Percentiles rank a stretch among this genome's conserved stretches.
phyloP scores from a whole-genome alignment of 2,797 vertebrate genomes.

The Eulemur rubriventer region DNA sequence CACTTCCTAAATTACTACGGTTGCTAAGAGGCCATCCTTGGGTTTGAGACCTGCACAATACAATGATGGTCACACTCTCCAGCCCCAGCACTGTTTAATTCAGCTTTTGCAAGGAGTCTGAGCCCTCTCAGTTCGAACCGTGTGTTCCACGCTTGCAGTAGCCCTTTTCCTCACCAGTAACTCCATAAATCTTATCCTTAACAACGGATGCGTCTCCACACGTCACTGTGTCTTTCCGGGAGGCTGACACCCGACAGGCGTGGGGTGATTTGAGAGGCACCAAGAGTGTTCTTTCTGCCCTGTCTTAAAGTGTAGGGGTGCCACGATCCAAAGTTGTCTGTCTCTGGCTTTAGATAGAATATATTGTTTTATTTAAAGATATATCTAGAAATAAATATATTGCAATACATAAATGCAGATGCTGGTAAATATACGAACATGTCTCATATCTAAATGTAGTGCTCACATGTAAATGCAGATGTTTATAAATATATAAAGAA shows the following conservation, averaged over 20 bases:
- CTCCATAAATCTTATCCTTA: not conserved
- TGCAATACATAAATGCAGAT: no score
- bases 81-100: no score
- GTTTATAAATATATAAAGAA: no score
- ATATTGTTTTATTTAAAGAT: not conserved
- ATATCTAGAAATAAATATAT: no score
- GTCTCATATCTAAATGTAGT: no score
- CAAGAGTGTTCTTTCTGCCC: not conserved
- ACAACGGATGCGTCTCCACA: not conserved
- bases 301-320: not conserved
- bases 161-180: not conserved
- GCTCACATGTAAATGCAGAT: no score
- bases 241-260: no score
- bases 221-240: not conserved
- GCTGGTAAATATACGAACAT: no score
- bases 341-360: not conserved
- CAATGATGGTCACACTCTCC: no score
- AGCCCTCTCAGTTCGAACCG: not conserved
- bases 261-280: not conserved
- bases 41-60: not conserved
- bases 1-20: not conserved
- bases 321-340: not conserved
- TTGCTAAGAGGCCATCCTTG: no score
- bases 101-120: not conserved
- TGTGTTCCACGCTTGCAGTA: no score